These are phyloP conservation scores for Forbesichthys agassizii DNA, from an alignment of 2,113 vertebrate genomes.

Conservation along the genomic window DNA sequence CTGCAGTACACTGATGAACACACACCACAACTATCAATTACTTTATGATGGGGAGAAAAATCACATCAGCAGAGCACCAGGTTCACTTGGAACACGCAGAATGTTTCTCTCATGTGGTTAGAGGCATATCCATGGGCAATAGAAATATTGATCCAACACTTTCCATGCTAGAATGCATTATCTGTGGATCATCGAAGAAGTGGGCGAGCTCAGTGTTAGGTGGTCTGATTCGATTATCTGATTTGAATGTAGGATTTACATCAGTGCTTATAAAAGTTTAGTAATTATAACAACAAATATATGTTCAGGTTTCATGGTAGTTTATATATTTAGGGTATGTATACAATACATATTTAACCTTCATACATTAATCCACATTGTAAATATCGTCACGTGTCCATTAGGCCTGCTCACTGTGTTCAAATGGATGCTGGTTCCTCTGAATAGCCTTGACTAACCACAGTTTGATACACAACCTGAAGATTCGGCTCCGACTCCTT, in stretches of 20 bases:
- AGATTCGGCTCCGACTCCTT: too few relatives aligned
- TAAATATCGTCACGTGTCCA: too few relatives aligned
- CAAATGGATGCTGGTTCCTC: too few relatives aligned
- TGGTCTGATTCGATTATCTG: conserved; percentile 57
- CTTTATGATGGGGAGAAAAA: conserved; percentile 26
- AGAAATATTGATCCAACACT: conserved; percentile 59
- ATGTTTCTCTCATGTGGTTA: conserved; percentile 63
- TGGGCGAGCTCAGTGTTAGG: conserved; percentile 41
- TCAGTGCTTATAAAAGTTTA: conserved; percentile 18
- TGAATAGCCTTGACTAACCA: too few relatives aligned
- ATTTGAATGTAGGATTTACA: conserved; percentile 33
- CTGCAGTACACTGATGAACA: conserved; percentile 22
- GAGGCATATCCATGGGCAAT: conserved; percentile 56
- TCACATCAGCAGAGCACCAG: conserved; percentile 47
- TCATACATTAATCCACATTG: too few relatives aligned
- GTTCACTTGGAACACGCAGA: conserved; percentile 48
- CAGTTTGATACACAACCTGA: too few relatives aligned
- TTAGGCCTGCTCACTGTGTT: too few relatives aligned
- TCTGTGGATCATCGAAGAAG: conserved; percentile 41
- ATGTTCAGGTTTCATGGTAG: too few relatives aligned
- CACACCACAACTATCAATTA: conserved; percentile 26
- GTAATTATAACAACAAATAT: neutral
- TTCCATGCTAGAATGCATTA: conserved; percentile 62
- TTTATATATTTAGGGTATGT: too few relatives aligned
- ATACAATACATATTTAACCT: too few relatives aligned